Base-by-base conservation (phyloP, 53 echinoderm and acorn worm species). In the Pentamera pediparva region DNA sequence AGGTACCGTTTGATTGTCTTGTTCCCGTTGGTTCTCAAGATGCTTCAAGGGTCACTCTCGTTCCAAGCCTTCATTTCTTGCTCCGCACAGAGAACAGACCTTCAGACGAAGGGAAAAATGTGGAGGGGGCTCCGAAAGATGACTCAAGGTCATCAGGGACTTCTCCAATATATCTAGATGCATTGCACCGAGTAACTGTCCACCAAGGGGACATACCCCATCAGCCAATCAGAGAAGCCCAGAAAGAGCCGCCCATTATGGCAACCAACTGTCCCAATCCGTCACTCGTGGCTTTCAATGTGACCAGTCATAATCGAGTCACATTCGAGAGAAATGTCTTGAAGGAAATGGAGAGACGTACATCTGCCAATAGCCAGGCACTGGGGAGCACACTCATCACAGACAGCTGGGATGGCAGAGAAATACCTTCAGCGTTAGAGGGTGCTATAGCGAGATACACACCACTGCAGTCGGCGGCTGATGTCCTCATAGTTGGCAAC, bases 401-500 rank as follows among this genome's bases (percentile, higher is more conserved):
- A 2, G 67, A 76, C 17, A 89, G 87, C 11, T 95, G 90, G 90
- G 85, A 85, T 55, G 96, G 89, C 19, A 58, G 33, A 5, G 88
- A 95, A 71, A 85, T 95, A 17, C 67, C 81, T 10, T 84, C 85
- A 5, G 85, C 79, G 6, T 76, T 59, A n/a, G 80, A 76, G 32
- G 86, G 85, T 0, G 76, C 58, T 54, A 56, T 91, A 39, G 69
- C 77, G n/a, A 34, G 39, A 10, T 91, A 87, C 52, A 59, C 62
- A 34, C 96, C 80, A 56, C 52, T 62, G 35, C 38, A 70, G 43
- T 77, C 74, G 21, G 54, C 32, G 30, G 79, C 75, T 18, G 62
- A 77, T 31, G 60, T 85, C 29, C 69, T 91, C 11, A 90, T 91
- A 38, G 75, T 95, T 37, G 96, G 96, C 13, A 95, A 88, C 71